phyloP scores from a whole-genome alignment of 2,888 invertebrate genomes.

The Dysmachus trigonus region DNA sequence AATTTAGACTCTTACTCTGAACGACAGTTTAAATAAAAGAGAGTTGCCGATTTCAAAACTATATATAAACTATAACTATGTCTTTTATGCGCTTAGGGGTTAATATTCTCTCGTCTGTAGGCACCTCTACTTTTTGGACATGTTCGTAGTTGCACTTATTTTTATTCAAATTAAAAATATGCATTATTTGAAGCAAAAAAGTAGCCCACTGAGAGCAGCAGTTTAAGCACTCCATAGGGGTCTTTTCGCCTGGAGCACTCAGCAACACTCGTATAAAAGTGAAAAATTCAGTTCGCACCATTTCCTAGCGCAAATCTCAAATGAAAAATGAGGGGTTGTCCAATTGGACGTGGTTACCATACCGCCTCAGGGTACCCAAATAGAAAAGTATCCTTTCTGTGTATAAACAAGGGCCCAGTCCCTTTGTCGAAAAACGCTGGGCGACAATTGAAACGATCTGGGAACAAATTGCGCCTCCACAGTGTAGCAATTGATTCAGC shows the following conservation, averaged over 20 bases:
- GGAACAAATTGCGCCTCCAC: not conserved
- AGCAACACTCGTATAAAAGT: not conserved
- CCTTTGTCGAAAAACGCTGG: not conserved
- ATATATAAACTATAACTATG: no score
- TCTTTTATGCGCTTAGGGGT: no score
- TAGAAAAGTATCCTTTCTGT: conserved; percentile 21
- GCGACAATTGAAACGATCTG: conserved; percentile 15
- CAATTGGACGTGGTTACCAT: not conserved
- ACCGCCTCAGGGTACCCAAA: not conserved
- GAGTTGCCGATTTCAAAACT: no score
- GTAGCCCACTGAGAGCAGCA: not conserved
- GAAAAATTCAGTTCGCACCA: not conserved
- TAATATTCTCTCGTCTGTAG: no score
- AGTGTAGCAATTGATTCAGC: conserved; percentile 27
- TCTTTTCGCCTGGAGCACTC: not conserved
- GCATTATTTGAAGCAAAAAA: not conserved
- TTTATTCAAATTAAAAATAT: not conserved
- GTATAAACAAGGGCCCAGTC: not conserved
- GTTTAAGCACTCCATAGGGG: not conserved
- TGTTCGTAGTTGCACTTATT: no score
- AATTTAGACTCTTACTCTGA: no score
- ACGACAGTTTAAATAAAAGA: no score
- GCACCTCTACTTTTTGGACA: no score
- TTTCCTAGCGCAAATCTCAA: not conserved
- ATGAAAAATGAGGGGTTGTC: not conserved